Conservation (phyloP, 2,888 invertebrate species). For the Parnassius apollo region DNA sequence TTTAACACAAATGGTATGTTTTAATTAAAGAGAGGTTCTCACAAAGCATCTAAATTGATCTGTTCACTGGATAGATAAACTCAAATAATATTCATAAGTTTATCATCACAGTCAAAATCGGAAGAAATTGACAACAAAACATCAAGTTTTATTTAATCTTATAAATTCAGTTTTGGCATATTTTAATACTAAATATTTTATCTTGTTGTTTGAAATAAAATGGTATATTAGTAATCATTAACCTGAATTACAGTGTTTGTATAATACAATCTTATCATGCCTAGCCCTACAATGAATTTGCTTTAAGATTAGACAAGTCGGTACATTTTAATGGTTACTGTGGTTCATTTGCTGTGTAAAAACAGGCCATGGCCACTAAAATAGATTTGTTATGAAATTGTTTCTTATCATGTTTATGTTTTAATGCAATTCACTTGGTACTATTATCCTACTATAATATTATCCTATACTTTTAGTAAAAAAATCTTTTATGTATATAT, state of each 20-base stretch:
- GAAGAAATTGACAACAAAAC: too few relatives aligned
- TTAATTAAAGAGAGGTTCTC: too few relatives aligned
- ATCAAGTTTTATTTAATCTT: too few relatives aligned
- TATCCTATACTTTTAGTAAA: conserved; percentile 1
- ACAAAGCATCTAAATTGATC: too few relatives aligned
- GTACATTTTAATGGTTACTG: conserved; percentile 54
- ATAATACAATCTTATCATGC: conserved; percentile 55
- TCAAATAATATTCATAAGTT: too few relatives aligned
- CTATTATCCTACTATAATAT: not conserved
- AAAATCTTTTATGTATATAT: too few relatives aligned
- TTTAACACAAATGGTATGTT: too few relatives aligned
- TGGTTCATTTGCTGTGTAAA: conserved; percentile 36
- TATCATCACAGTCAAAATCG: too few relatives aligned
- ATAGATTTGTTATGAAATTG: conserved; percentile 33
- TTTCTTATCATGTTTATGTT: conserved; percentile 5
- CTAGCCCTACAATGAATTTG: conserved; percentile 62
- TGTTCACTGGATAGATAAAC: too few relatives aligned
- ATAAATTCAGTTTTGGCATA: too few relatives aligned
- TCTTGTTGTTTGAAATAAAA: conserved; percentile 3
- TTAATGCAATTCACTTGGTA: conserved; percentile 1
- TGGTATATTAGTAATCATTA: conserved; percentile 34
- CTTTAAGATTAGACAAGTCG: conserved; percentile 61
- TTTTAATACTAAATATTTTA: not conserved
- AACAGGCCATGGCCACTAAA: conserved; percentile 62
- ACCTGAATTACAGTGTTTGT: conserved; percentile 60